A percentile compares a stretch with the other conserved stretches of the same genome.
Conservation (phyloP, 2,797 vertebrate genomes). For the Selene dorsalis region DNA sequence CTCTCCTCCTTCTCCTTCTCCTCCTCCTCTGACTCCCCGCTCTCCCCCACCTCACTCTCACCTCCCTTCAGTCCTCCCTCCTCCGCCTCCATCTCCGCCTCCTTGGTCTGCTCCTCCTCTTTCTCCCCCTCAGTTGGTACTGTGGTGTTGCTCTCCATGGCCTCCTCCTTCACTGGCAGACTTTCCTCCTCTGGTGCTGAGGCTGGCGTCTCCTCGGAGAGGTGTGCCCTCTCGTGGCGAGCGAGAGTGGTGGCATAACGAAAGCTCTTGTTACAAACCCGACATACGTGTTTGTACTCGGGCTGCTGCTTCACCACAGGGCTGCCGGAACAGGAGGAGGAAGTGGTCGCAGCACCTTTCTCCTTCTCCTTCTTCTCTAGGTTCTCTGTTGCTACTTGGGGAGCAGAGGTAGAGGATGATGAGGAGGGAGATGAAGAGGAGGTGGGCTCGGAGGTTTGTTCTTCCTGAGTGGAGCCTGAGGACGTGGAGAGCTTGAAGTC, state of each 20-base stretch:
- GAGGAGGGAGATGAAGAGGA: conserved; percentile 36
- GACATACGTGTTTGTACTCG: conserved; percentile 89
- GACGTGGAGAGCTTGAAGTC: conserved; percentile 86
- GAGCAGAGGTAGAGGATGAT: conserved; percentile 57
- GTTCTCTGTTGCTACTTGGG: conserved; percentile 12
- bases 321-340: conserved; percentile 22
- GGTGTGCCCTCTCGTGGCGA: conserved; percentile 92
- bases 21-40: conserved; percentile 60
- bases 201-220: conserved; percentile 70
- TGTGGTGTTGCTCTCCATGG: conserved; percentile 37
- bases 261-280: conserved; percentile 92
- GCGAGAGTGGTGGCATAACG: conserved; percentile 92
- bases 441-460: conserved; percentile 34
- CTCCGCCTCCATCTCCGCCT: conserved; percentile 70
- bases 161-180: conserved; percentile 53
- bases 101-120: conserved; percentile 69
- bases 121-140: conserved; percentile 45
- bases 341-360: neutral
- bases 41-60: conserved; percentile 74
- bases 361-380: conserved; percentile 49
- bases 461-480: conserved; percentile 63
- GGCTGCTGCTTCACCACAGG: conserved; percentile 82
- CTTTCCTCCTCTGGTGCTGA: conserved; percentile 60
- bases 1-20: conserved; percentile 85
- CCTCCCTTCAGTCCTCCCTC: conserved; percentile 76